A percentile compares a stretch with the other conserved stretches of the same genome.
These are phyloP conservation scores for Lasioglossum zephyrum DNA, from an alignment of 2,888 invertebrate species.

Conservation along the genomic window DNA sequence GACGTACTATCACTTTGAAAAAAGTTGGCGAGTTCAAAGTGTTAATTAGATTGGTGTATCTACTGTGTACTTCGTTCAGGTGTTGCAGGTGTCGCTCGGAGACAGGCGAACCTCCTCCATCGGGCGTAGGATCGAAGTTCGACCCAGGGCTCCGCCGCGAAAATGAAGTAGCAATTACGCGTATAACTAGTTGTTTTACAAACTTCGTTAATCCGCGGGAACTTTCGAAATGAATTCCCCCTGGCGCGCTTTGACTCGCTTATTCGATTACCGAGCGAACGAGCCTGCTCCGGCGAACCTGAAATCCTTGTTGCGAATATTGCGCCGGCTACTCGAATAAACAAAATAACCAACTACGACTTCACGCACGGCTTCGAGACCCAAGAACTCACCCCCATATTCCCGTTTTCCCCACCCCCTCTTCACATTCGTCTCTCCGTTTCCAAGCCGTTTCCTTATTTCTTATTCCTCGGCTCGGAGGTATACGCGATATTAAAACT, in stretches of 20 bases:
- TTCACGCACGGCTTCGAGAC: neutral
- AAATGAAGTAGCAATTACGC: slow-evolving; percentile 68
- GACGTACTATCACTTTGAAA: no score
- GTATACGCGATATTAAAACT: slow-evolving; percentile 40
- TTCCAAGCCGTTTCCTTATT: neutral
- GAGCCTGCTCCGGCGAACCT: slow-evolving; percentile 33
- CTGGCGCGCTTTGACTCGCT: slow-evolving; percentile 52
- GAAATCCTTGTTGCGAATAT: slow-evolving; percentile 45
- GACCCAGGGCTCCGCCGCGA: slow-evolving; percentile 13
- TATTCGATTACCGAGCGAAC: slow-evolving; percentile 51
- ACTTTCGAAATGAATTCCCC: slow-evolving; percentile 59
- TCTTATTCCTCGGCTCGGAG: slow-evolving; percentile 3
- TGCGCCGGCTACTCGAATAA: slow-evolving; percentile 17
- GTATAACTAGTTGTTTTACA: slow-evolving; percentile 64
- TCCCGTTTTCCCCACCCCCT: neutral
- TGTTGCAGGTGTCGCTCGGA: neutral
- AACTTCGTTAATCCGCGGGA: slow-evolving; percentile 62
- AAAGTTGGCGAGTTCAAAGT: no score
- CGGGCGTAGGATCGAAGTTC: neutral
- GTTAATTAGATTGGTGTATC: no score
- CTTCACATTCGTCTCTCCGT: neutral
- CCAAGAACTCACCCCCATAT: neutral
- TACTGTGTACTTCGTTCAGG: no score
- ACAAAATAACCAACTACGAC: slow-evolving; percentile 36
- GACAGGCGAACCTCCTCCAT: neutral